Percentiles rank a stretch among this genome's conserved stretches.
These are phyloP conservation scores for Calyptommatus sinebrachiatus DNA, from an alignment of 2,113 vertebrate genomes.

Conservation along the genomic window DNA sequence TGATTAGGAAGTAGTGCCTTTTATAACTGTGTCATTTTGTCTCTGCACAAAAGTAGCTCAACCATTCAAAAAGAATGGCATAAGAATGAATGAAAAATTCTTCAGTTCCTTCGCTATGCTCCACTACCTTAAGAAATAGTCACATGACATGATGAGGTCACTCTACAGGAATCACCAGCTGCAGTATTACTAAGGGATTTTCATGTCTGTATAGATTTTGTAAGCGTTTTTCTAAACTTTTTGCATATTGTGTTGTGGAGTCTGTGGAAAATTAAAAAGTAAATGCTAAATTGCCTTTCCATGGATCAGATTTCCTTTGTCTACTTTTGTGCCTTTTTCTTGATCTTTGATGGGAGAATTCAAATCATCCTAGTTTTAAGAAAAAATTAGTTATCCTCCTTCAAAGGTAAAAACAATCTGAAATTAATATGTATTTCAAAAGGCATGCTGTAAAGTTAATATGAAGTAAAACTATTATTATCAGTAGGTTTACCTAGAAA, in stretches of 20 bases:
- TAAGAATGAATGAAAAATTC: constrained; percentile 16
- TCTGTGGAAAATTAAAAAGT: constrained; percentile 39
- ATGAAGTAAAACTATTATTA: not conserved
- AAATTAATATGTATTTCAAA: not conserved
- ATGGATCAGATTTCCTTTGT: constrained; percentile 8
- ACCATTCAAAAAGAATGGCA: constrained; percentile 29
- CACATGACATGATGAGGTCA: constrained; percentile 59
- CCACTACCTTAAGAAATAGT: constrained; percentile 20
- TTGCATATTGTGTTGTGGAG: constrained; percentile 53
- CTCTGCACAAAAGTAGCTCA: not conserved
- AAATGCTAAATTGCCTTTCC: constrained; percentile 41
- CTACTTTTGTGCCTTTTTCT: not conserved
- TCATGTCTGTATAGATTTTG: constrained; percentile 63
- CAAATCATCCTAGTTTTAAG: not conserved
- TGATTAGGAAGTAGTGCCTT: not conserved
- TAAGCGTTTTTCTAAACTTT: constrained; percentile 57
- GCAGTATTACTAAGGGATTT: constrained; percentile 73
- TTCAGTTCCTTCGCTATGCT: not conserved
- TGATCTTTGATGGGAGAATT: not conserved
- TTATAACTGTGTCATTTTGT: not conserved
- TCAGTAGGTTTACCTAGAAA: too few relatives aligned
- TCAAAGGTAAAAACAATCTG: not conserved
- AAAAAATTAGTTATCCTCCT: not conserved
- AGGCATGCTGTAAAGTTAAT: not conserved
- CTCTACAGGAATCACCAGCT: constrained; percentile 71